phyloP scores from a whole-genome alignment of 2,113 vertebrate genomes.

The Electrona antarctica region DNA sequence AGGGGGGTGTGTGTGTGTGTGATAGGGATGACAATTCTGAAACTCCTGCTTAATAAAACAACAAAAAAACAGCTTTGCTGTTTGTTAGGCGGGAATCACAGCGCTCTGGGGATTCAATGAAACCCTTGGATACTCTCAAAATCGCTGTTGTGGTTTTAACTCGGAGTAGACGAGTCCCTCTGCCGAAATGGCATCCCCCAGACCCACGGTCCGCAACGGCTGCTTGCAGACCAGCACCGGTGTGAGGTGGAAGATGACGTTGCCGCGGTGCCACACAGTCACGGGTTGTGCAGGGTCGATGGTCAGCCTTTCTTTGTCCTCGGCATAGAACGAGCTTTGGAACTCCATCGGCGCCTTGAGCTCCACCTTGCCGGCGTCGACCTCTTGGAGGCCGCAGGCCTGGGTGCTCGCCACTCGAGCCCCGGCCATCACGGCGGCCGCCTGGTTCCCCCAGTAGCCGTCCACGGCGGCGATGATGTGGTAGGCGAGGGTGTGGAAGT shows the following conservation, averaged over 20 bases:
- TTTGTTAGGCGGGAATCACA: neutral
- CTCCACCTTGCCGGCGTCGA: slow-evolving; percentile 82
- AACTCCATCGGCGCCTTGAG: slow-evolving; percentile 88
- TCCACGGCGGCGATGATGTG: slow-evolving; percentile 92
- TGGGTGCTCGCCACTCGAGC: slow-evolving; percentile 90
- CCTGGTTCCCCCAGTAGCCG: slow-evolving; percentile 93
- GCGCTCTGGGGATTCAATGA: neutral
- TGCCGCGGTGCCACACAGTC: slow-evolving; percentile 83
- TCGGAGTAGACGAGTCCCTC: slow-evolving; percentile 94
- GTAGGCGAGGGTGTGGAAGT: slow-evolving; percentile 96
- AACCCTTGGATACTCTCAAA: slow-evolving; percentile 22
- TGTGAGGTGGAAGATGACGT: slow-evolving; percentile 89
- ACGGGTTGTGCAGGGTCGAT: slow-evolving; percentile 85
- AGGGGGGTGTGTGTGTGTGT: too few species aligned
- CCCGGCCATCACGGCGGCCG: slow-evolving; percentile 87
- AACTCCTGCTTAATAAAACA: too few species aligned
- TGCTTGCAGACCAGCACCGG: slow-evolving; percentile 92
- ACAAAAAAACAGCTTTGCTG: neutral
- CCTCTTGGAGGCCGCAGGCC: slow-evolving; percentile 84
- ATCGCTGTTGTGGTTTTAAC: slow-evolving; percentile 55
- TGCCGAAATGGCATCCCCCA: slow-evolving; percentile 95
- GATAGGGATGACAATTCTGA: too few species aligned
- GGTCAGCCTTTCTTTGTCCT: slow-evolving; percentile 72
- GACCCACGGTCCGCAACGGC: slow-evolving; percentile 92
- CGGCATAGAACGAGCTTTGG: slow-evolving; percentile 77